A percentile compares a stretch with the other conserved stretches of the same genome.
These are phyloP conservation scores for Labeo rohita DNA, from an alignment of 2,113 vertebrate species.

Conservation along the genomic window DNA sequence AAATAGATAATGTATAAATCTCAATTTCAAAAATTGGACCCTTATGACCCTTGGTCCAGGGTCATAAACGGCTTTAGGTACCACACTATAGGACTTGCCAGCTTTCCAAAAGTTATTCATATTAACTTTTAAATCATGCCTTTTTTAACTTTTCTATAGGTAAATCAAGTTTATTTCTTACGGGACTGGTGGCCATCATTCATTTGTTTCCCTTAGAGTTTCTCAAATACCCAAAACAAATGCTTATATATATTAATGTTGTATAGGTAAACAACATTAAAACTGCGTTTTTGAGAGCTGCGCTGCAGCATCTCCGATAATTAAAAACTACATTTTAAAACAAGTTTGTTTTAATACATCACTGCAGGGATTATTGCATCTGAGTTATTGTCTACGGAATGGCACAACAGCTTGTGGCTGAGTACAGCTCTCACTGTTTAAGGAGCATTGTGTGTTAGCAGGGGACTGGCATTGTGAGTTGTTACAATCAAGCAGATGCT, in stretches of 20 bases:
- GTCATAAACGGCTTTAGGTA: background rate
- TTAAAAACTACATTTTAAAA: constrained; percentile 4
- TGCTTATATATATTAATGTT: background rate
- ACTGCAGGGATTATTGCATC: constrained; percentile 12
- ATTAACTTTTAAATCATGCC: background rate
- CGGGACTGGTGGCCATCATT: background rate
- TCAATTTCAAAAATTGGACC: too few species aligned
- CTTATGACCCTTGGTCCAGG: too few species aligned
- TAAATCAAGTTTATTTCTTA: background rate
- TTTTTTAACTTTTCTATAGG: too few species aligned
- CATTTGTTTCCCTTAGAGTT: background rate
- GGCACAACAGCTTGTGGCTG: constrained; percentile 59
- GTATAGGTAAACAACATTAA: background rate
- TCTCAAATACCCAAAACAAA: background rate
- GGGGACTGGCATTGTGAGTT: constrained; percentile 67
- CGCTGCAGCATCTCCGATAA: background rate
- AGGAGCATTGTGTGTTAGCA: constrained; percentile 53
- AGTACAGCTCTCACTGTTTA: constrained; percentile 23
- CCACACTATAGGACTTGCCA: background rate
- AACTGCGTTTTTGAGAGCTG: background rate
- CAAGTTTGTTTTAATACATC: constrained; percentile 21
- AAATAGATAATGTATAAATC: too few species aligned
- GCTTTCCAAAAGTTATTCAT: background rate
- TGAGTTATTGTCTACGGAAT: constrained; percentile 38
- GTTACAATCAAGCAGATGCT: constrained; percentile 73